A percentile compares a stretch with the other conserved stretches of the same genome.
These are phyloP conservation scores for Antrozous pallidus DNA, from an alignment of 2,797 vertebrate species.

Conservation along the genomic window DNA sequence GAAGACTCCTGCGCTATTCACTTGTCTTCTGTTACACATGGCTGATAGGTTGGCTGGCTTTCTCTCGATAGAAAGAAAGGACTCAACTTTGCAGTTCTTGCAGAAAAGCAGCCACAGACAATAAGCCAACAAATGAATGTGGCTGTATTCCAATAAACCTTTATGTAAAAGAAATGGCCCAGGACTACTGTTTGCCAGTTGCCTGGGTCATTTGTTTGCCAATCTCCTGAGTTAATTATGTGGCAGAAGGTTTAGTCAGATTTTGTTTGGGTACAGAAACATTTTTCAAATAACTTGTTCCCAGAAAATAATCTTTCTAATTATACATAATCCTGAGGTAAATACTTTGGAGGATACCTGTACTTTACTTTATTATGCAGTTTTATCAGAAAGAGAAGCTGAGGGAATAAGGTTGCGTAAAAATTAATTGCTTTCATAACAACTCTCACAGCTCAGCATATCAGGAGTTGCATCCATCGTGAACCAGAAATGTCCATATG, in stretches of 20 bases:
- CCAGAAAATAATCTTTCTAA: background rate
- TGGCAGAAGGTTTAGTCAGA: background rate
- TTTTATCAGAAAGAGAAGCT: constrained; percentile 41
- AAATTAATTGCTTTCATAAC: constrained; percentile 10
- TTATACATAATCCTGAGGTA: background rate
- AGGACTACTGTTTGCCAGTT: background rate
- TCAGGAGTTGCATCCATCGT: background rate
- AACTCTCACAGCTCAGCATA: background rate
- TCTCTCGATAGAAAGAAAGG: background rate
- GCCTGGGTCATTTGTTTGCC: background rate
- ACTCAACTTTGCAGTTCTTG: background rate
- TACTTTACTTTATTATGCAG: background rate
- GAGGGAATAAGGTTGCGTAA: constrained; percentile 20
- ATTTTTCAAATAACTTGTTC: background rate
- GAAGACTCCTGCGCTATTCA: background rate
- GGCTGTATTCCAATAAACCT: background rate
- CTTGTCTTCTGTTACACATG: background rate
- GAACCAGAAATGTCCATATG: background rate
- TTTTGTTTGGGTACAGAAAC: background rate
- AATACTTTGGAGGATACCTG: background rate
- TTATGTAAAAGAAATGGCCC: background rate
- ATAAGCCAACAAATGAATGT: background rate
- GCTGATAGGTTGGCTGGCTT: background rate
- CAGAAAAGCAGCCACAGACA: background rate
- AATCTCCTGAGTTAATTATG: background rate